These are phyloP conservation scores for Drosophila helvetica DNA, from an alignment of 2,888 invertebrate genomes.

Conservation along the genomic window DNA sequence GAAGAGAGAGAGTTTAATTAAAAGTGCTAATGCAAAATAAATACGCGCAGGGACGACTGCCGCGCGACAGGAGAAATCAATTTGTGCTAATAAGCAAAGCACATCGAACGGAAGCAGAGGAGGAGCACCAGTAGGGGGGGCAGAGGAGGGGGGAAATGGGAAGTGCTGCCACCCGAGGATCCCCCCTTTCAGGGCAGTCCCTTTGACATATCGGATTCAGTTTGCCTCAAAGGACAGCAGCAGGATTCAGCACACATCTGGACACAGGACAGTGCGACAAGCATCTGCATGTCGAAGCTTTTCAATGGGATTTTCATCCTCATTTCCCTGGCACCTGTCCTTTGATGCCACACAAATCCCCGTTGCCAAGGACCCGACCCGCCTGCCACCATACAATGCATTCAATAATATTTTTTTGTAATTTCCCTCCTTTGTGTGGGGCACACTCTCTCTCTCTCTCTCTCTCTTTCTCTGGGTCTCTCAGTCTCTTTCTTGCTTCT, in stretches of 20 bases:
- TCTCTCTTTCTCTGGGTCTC: conserved; percentile 11
- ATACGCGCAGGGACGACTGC: conserved; percentile 53
- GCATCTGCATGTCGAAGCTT: not conserved
- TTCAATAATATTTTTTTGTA: conserved; percentile 77
- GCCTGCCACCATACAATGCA: conserved; percentile 25
- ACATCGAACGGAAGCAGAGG: conserved; percentile 1
- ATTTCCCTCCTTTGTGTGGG: conserved; percentile 53
- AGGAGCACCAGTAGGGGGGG: not conserved
- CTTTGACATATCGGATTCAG: conserved; percentile 35
- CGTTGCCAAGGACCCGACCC: conserved; percentile 9
- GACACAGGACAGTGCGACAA: not conserved
- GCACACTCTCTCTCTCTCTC: conserved; percentile 2
- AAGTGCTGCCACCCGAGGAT: too few relatives aligned
- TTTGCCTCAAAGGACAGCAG: conserved; percentile 54
- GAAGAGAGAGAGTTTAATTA: conserved; percentile 67
- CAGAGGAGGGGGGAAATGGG: too few relatives aligned
- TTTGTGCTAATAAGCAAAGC: conserved; percentile 71
- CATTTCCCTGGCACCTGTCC: conserved; percentile 27
- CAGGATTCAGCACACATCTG: conserved; percentile 20
- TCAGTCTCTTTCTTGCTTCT: conserved; percentile 41
- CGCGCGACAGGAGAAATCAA: conserved; percentile 72
- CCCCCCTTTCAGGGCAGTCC: too few relatives aligned
- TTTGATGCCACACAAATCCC: conserved; percentile 42
- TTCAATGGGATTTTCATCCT: conserved; percentile 15
- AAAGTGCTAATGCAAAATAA: conserved; percentile 80